Percentiles rank a stretch among this genome's conserved stretches.
Conservation (phyloP, 2,888 invertebrate species). For the Phengaris alcon region DNA sequence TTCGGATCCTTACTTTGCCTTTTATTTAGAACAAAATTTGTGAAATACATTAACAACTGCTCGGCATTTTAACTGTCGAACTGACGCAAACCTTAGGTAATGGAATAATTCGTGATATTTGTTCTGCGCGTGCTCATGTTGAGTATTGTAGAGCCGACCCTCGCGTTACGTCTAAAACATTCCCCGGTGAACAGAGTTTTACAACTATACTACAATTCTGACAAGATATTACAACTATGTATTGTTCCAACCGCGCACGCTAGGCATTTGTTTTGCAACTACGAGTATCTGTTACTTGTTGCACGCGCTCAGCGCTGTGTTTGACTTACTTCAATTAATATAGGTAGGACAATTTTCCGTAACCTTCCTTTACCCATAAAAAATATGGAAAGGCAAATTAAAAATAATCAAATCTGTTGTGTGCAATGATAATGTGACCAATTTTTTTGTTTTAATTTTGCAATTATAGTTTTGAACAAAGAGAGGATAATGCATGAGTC, state of each 20-base stretch:
- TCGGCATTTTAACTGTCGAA: background rate
- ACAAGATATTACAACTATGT: background rate
- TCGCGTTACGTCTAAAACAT: background rate
- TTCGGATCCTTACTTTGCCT: background rate
- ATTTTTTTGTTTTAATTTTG: no score
- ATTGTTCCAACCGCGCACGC: background rate
- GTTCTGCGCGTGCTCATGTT: background rate
- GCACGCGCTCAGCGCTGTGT: background rate
- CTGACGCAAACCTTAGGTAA: constrained; percentile 1
- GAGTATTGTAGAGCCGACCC: background rate
- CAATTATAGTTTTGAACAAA: no score
- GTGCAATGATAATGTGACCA: no score
- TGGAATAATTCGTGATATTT: constrained; percentile 2
- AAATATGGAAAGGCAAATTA: no score
- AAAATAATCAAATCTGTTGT: no score
- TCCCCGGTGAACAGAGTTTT: background rate
- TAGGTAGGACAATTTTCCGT: no score
- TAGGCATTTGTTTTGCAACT: background rate
- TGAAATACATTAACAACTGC: background rate
- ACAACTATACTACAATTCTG: background rate
- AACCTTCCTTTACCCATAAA: no score
- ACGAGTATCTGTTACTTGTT: background rate
- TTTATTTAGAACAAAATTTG: background rate
- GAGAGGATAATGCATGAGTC: background rate
- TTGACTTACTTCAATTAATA: background rate